These are phyloP conservation scores for Antrozous pallidus DNA, from an alignment of 2,797 vertebrate genomes.

Conservation along the genomic window DNA sequence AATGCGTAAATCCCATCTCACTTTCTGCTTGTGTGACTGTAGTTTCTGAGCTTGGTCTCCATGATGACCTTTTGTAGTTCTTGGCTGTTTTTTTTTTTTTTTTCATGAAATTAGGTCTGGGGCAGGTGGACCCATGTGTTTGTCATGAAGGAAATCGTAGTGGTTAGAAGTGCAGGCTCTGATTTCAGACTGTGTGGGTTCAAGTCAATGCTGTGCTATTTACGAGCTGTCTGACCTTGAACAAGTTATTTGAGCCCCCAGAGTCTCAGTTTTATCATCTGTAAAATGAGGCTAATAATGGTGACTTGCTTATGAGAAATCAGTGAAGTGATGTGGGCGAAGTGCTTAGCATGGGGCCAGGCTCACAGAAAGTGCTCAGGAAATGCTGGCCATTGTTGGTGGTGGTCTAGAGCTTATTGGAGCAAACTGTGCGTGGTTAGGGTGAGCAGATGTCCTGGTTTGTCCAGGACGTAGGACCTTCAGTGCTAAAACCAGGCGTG, in stretches of 20 bases:
- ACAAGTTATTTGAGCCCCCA: background rate
- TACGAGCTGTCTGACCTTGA: background rate
- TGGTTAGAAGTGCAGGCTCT: background rate
- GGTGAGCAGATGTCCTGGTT: background rate
- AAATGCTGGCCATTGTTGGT: background rate
- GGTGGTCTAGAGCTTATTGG: background rate
- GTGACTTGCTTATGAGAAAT: background rate
- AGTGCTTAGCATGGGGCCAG: background rate
- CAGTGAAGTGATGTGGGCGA: background rate
- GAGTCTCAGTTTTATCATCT: slow-evolving; percentile 16
- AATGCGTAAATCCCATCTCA: background rate
- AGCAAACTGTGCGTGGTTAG: background rate
- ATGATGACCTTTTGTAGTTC: background rate
- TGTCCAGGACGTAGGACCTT: background rate
- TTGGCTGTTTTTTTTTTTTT: background rate
- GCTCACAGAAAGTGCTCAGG: background rate
- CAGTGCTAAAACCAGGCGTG: background rate
- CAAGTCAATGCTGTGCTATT: background rate
- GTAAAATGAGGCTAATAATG: slow-evolving; percentile 38
- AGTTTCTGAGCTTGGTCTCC: background rate
- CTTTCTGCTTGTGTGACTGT: background rate
- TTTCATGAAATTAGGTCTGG: background rate
- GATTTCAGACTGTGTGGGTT: background rate
- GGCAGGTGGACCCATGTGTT: background rate
- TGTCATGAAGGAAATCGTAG: background rate